Evolutionary conservation across 2,113 vertebrate species (phyloP).

Genomic region (Mixornis gularis): DNA sequence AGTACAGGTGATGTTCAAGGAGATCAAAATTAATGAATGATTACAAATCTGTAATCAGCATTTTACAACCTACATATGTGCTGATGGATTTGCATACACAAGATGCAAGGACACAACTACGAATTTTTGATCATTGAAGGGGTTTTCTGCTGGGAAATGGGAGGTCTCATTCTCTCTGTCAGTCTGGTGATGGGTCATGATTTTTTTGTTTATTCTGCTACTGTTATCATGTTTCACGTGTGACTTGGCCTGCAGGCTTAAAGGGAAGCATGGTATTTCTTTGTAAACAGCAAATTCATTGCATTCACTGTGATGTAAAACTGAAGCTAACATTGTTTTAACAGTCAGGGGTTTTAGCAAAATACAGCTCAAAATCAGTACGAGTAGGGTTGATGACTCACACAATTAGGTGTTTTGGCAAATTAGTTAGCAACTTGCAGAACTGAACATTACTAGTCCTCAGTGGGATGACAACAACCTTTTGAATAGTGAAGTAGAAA

Average conservation of each 20-base stretch:
- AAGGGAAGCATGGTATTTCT: not conserved
- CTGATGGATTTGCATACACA: not conserved
- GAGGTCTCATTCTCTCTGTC: not conserved
- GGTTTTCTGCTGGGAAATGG: not conserved
- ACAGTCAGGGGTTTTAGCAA: not conserved
- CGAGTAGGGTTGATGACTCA: not conserved
- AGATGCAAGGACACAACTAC: fast-evolving
- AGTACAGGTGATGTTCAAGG: not conserved
- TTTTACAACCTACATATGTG: not conserved
- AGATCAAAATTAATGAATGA: not conserved
- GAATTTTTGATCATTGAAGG: not conserved
- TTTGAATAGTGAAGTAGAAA: not conserved
- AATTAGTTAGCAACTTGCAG: not conserved
- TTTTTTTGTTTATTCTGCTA: not conserved
- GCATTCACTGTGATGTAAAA: not conserved
- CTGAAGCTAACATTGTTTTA: not conserved
- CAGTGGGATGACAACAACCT: not conserved
- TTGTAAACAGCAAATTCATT: not conserved
- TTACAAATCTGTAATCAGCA: not conserved
- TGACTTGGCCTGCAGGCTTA: not conserved
- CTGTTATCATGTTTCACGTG: not conserved
- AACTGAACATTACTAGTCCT: not conserved
- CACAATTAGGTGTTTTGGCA: not conserved
- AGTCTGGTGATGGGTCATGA: not conserved
- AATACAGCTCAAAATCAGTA: not conserved